A percentile compares a stretch with the other conserved stretches of the same genome.
These are phyloP conservation scores for Rhysida immarginata DNA, from an alignment of 1,140 invertebrate genomes.

Conservation along the genomic window DNA sequence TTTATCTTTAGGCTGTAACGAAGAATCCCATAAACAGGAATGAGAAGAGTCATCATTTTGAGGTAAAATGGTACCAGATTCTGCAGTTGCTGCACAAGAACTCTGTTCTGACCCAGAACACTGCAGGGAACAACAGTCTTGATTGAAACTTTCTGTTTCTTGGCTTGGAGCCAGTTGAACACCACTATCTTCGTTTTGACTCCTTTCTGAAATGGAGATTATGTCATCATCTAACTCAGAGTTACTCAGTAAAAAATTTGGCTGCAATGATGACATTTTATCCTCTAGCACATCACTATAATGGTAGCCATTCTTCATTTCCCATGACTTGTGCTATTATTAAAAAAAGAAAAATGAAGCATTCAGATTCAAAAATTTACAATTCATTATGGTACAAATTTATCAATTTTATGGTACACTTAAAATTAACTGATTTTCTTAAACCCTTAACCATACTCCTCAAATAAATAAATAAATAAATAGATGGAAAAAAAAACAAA, in stretches of 20 bases:
- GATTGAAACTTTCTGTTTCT: background rate
- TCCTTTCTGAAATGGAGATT: background rate
- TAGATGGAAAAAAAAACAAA: no score
- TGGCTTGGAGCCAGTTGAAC: background rate
- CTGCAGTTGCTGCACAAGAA: background rate
- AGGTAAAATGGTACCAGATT: background rate
- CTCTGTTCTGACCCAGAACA: background rate
- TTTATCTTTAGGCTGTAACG: background rate
- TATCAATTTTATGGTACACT: no score
- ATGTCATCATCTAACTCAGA: no score
- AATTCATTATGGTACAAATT: background rate
- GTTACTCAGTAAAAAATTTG: no score
- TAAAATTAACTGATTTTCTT: no score
- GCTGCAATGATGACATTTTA: conserved; percentile 10
- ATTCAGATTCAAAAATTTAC: background rate
- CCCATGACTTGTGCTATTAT: conserved; percentile 4
- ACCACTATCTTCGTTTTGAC: conserved; percentile 4
- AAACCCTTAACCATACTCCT: no score
- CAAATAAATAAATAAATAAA: no score
- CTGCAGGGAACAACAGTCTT: background rate
- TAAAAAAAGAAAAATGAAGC: background rate
- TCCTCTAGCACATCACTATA: background rate
- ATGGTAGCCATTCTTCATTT: conserved; percentile 4
- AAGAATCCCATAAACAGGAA: background rate
- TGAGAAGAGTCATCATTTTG: background rate